Evolutionary conservation across 2,113 vertebrate genomes (phyloP).

Genomic region (Melierax canorus): DNA sequence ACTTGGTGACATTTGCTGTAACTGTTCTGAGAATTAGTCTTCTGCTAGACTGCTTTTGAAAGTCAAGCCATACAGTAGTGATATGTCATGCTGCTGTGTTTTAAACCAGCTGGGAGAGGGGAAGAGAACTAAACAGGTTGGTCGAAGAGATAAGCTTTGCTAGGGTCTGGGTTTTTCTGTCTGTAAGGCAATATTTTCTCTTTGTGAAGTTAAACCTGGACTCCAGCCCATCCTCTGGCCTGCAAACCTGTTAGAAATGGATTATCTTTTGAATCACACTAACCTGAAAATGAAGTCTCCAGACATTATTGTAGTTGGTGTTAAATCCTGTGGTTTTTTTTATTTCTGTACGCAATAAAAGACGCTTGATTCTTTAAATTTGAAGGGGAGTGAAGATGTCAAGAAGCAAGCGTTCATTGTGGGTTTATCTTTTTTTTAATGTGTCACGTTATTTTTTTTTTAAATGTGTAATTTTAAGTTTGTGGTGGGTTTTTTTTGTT

Average conservation of each 20-base stretch:
- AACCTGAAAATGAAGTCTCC: background rate
- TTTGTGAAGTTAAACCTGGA: background rate
- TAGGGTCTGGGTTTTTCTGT: background rate
- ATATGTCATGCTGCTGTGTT: background rate
- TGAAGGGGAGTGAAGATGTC: background rate
- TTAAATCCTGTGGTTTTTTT: background rate
- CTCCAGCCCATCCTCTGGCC: background rate
- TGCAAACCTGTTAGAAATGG: too few species aligned
- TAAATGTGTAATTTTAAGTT: background rate
- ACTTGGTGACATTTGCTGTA: rapidly evolving
- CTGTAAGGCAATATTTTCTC: background rate
- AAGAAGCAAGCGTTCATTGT: background rate
- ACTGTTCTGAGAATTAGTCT: background rate
- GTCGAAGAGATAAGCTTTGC: too few species aligned
- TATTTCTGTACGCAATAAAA: background rate
- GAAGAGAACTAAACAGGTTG: background rate
- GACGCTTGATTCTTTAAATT: background rate
- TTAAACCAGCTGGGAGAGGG: background rate
- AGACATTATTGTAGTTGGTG: background rate
- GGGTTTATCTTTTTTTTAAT: background rate
- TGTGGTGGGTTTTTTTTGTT: too few species aligned
- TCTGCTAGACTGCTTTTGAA: background rate
- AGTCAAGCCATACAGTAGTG: background rate
- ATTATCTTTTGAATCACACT: background rate
- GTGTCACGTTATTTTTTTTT: too few species aligned